phyloP scores from a whole-genome alignment of 2,888 invertebrate genomes.

The Dermolepida albohirtum region DNA sequence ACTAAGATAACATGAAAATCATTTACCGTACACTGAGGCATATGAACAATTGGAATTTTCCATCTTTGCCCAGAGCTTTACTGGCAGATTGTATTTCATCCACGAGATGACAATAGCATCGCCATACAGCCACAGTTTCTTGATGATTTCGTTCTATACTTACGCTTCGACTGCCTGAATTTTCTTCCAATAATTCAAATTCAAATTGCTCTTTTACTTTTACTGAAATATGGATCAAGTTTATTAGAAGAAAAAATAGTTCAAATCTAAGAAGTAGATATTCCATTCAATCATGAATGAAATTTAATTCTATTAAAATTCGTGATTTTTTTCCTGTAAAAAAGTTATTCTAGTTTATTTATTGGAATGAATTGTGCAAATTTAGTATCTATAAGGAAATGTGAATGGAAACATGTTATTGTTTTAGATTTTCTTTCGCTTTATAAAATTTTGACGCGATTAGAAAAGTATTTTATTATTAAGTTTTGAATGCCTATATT shows the following conservation, averaged over 20 bases:
- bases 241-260: constrained; percentile 22
- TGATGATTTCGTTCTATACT: constrained; percentile 64
- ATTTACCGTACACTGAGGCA: constrained; percentile 90
- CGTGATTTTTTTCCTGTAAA: too few species aligned
- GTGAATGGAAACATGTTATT: too few species aligned
- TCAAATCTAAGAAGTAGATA: too few species aligned
- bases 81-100: constrained; percentile 89
- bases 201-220: constrained; percentile 86
- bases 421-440: too few species aligned
- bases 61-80: constrained; percentile 94
- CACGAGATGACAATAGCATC: constrained; percentile 89
- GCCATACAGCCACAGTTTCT: constrained; percentile 78
- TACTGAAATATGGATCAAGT: constrained; percentile 67
- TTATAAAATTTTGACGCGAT: too few species aligned
- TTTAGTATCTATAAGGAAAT: too few species aligned
- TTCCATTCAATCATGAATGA: too few species aligned
- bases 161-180: constrained; percentile 60
- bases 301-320: too few species aligned
- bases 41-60: constrained; percentile 96
- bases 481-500: too few species aligned
- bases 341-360: too few species aligned
- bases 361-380: too few species aligned
- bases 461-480: too few species aligned
- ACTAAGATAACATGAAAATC: neutral
- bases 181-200: constrained; percentile 75